Base-by-base conservation (phyloP, 2,888 invertebrate species). In the Phengaris arion region DNA sequence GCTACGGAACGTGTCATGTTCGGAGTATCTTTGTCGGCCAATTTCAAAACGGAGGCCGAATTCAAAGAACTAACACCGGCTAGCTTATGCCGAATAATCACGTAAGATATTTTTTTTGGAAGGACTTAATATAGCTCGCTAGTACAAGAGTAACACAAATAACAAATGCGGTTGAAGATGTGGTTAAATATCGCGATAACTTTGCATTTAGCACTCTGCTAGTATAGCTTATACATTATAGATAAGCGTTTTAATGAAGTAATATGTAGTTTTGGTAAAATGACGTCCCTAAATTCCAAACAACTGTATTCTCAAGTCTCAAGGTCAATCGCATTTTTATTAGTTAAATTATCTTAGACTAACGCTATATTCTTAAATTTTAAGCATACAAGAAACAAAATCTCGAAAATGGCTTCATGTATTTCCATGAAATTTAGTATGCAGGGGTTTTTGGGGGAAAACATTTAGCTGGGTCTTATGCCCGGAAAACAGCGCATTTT, bases 21-120 rank as follows among this genome's bases (percentile, higher is more conserved):
- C 64, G 64, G 64, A 12, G 64, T 64, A 64, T 64, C 64, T 64
- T 64, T 64, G 64, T 64, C 64, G 64, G 64, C 64, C 15, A 64
- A 64, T 64, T 64, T 64, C 35, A 64, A 64, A 64, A 64, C 64
- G 64, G 64, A 12, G 64, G 64, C 64, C 64, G 64, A 35, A 64
- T 45, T 64, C 64, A 64, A 64, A 64, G 64, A 64, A 64, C 35
- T 35, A 13, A 64, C 13, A 64, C 64, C 35, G 35, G 64, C 64
- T 64, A 12, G 64, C 35, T 64, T 64, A 35, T 64, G 64, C 35
- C 64, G 64, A 64, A 64, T 64, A 64, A 64, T 64, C 64, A 64
- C 64, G 64, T 64, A 64, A 35, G 35, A 64, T 35, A 1, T 35
- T 64, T 64, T 64, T 59, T 64, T 64, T 22, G 9, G 59, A 59